phyloP scores from a whole-genome alignment of 2,797 vertebrate species.

The Paedocypris micromegethes region DNA sequence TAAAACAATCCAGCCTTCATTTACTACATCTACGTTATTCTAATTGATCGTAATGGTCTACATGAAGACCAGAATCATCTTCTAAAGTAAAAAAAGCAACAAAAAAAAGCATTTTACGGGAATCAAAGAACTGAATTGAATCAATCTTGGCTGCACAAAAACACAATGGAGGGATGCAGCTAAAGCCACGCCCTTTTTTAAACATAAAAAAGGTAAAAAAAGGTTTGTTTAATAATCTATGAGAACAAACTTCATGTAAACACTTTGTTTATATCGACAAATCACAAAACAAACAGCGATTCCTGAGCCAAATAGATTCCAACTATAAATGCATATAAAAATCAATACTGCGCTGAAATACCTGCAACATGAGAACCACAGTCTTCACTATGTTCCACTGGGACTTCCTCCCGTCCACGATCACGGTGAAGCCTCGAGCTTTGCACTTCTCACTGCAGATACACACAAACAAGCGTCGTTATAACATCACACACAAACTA shows the following conservation, averaged over 20 bases:
- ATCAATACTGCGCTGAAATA: constrained; percentile 52
- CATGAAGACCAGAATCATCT: too few relatives aligned
- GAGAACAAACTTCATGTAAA: too few relatives aligned
- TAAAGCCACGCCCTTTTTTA: too few relatives aligned
- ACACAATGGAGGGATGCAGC: too few relatives aligned
- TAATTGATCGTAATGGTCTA: too few relatives aligned
- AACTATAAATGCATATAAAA: background rate
- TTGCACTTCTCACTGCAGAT: constrained; percentile 90
- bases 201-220: too few relatives aligned
- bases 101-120: background rate
- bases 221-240: too few relatives aligned
- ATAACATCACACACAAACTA: too few relatives aligned
- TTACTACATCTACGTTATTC: background rate
- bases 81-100: constrained; percentile 1
- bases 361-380: constrained; percentile 97
- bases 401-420: constrained; percentile 94
- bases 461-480: background rate
- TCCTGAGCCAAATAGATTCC: constrained; percentile 11
- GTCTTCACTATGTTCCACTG: constrained; percentile 98
- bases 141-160: too few relatives aligned
- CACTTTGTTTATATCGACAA: too few relatives aligned
- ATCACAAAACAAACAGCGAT: too few relatives aligned
- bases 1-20: background rate
- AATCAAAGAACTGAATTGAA: too few relatives aligned
- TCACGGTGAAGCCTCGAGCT: constrained; percentile 95